Conservation (phyloP, 1,140 invertebrate genomes). For the Heliconius melpomene region DNA sequence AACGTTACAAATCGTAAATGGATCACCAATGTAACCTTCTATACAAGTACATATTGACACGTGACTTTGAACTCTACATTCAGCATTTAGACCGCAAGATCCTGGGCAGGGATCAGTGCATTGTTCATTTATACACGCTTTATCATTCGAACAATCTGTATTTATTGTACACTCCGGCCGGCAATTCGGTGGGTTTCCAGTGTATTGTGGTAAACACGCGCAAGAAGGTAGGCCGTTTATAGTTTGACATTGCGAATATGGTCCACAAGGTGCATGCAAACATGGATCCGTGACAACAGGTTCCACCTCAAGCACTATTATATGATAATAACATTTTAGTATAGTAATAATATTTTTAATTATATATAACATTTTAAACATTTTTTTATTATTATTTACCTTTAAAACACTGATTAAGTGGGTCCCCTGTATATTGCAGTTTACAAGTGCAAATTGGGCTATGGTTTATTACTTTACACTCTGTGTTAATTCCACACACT, state of each 20-base stretch:
- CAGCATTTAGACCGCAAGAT: conserved; percentile 88
- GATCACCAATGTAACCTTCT: conserved; percentile 86
- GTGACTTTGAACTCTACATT: conserved; percentile 88
- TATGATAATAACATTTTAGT: neutral
- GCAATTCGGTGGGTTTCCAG: conserved; percentile 88
- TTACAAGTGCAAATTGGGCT: conserved; percentile 82
- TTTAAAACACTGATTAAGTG: conserved; percentile 80
- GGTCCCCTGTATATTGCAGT: conserved; percentile 82
- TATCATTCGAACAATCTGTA: conserved; percentile 87
- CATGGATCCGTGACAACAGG: conserved; percentile 82
- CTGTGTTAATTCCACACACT: conserved; percentile 82
- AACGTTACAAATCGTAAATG: conserved; percentile 82
- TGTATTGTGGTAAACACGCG: conserved; percentile 84
- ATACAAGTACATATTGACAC: conserved; percentile 87
- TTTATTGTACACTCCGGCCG: conserved; percentile 88
- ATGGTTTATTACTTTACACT: conserved; percentile 82
- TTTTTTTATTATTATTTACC: conserved; percentile 44
- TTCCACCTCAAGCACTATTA: conserved; percentile 58
- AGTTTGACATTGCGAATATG: conserved; percentile 87
- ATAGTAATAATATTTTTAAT: neutral
- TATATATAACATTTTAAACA: neutral
- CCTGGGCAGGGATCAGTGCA: conserved; percentile 90
- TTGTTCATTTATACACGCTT: conserved; percentile 88
- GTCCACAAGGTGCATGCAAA: conserved; percentile 86
- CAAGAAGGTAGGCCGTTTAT: conserved; percentile 84